Percentiles rank a stretch among this genome's conserved stretches.
Conservation (phyloP, 2,888 invertebrate species). For the Mythimna lalbum region DNA sequence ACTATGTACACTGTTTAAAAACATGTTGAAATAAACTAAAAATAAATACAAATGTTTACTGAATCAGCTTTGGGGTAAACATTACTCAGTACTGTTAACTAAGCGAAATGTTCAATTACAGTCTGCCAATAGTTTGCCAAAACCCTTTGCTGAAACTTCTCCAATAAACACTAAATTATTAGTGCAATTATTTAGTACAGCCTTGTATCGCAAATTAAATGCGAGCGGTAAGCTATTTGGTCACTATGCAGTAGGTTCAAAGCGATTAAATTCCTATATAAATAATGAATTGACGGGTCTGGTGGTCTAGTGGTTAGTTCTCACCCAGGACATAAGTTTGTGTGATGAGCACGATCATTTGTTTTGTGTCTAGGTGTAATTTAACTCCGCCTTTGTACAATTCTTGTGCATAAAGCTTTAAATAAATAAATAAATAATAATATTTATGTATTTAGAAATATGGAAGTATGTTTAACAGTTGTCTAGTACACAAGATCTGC, state of each 20-base stretch:
- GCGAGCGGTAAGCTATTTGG: conserved; percentile 7
- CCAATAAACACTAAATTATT: conserved; percentile 53
- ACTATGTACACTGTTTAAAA: background rate
- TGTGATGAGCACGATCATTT: no score
- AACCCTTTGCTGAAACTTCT: conserved; percentile 47
- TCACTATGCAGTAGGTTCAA: background rate
- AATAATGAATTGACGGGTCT: conserved; percentile 2
- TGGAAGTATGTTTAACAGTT: no score
- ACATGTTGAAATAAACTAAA: conserved; percentile 3
- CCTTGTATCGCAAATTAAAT: conserved; percentile 34
- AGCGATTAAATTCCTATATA: background rate
- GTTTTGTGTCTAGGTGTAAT: no score
- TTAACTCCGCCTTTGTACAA: no score
- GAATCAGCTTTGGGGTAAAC: conserved; percentile 18
- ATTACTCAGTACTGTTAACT: background rate
- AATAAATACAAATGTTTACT: conserved; percentile 21
- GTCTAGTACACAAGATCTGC: no score
- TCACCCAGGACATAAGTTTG: no score
- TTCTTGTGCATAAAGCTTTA: no score
- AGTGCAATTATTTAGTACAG: conserved; percentile 38
- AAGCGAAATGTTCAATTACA: conserved; percentile 35
- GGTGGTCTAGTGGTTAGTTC: no score
- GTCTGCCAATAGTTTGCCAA: conserved; percentile 36
- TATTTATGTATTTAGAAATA: no score
- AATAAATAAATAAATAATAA: no score